phyloP scores from a whole-genome alignment of 2,888 invertebrate genomes.

The Cabera pusaria region DNA sequence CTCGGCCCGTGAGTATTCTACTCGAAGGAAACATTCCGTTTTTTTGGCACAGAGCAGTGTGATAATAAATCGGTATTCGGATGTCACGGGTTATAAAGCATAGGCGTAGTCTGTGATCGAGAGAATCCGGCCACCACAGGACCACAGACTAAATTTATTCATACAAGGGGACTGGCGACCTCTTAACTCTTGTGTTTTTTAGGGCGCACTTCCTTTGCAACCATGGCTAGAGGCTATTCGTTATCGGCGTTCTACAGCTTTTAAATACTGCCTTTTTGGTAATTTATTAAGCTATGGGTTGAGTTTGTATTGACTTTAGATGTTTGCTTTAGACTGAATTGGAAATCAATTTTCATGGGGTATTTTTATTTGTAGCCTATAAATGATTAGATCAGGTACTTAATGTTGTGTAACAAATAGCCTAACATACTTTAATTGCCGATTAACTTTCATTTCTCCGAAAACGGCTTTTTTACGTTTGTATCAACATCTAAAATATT shows the following conservation, averaged over 20 bases:
- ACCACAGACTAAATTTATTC: slow-evolving; percentile 69
- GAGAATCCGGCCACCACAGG: slow-evolving; percentile 61
- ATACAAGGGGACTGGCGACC: slow-evolving; percentile 65
- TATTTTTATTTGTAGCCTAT: slow-evolving; percentile 17
- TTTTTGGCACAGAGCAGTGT: slow-evolving; percentile 58
- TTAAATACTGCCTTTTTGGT: slow-evolving; percentile 41
- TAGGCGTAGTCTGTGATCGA: slow-evolving; percentile 79
- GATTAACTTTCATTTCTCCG: no score
- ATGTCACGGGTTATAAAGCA: slow-evolving; percentile 81
- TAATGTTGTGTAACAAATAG: no score
- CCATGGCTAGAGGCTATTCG: slow-evolving; percentile 48
- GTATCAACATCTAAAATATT: no score
- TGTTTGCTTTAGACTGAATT: slow-evolving; percentile 6
- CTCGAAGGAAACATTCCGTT: slow-evolving; percentile 41
- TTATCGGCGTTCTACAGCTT: slow-evolving; percentile 35
- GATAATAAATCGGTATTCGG: slow-evolving; percentile 79
- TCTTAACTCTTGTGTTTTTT: slow-evolving; percentile 74
- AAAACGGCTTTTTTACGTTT: no score
- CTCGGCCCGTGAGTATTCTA: slow-evolving; percentile 11
- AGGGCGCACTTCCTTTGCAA: slow-evolving; percentile 73
- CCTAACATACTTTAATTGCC: no score
- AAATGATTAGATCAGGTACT: no score
- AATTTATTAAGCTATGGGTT: slow-evolving; percentile 23
- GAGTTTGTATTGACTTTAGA: slow-evolving; percentile 16
- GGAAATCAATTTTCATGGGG: slow-evolving; percentile 4